These are phyloP conservation scores for Pristionchus exspectatus DNA, from an alignment of 2,888 invertebrate species.

Conservation along the genomic window DNA sequence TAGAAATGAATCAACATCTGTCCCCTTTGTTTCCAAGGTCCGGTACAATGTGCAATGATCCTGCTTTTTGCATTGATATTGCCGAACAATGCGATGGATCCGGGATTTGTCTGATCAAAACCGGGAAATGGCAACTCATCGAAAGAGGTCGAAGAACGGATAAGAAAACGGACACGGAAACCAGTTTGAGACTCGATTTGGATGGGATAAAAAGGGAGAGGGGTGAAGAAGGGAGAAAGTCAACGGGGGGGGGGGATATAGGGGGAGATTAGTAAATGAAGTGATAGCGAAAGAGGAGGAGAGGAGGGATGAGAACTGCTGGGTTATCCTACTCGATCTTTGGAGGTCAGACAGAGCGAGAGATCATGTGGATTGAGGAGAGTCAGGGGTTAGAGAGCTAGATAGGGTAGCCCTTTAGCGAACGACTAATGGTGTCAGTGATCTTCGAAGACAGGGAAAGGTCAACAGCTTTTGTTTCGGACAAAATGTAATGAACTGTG, in stretches of 20 bases:
- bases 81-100: neutral
- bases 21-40: neutral
- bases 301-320: neutral
- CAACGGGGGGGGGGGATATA: neutral
- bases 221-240: neutral
- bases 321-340: neutral
- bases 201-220: conserved; percentile 11
- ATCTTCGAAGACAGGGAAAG: neutral
- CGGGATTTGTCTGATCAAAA: neutral
- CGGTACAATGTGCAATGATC: neutral
- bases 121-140: neutral
- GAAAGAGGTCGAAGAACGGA: neutral
- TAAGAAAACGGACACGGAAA: conserved; percentile 13
- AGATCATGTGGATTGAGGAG: no score
- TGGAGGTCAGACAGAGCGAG: neutral
- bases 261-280: neutral
- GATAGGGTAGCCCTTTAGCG: neutral
- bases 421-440: neutral
- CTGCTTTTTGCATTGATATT: neutral
- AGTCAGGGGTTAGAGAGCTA: no score
- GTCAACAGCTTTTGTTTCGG: neutral
- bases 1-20: neutral
- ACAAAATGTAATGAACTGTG: neutral
- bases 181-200: conserved; percentile 38
- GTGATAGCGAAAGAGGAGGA: neutral